phyloP scores from a whole-genome alignment of 2,888 invertebrate species.

The Cheilosia urbana region DNA sequence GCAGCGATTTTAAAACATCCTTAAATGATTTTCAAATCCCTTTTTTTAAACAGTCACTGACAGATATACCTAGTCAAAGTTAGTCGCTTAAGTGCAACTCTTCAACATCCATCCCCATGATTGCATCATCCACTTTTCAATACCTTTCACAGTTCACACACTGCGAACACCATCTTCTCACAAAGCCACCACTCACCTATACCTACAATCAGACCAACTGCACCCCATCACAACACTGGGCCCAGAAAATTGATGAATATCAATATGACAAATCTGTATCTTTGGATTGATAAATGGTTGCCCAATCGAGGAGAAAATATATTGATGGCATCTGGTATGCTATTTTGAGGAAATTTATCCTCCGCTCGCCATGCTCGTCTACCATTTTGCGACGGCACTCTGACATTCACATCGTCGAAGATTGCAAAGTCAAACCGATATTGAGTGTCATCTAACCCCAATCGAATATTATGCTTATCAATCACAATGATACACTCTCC shows the following conservation, averaged over 20 bases:
- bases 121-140: neutral
- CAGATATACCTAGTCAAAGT: no score
- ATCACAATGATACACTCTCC: conserved; percentile 64
- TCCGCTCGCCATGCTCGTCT: conserved; percentile 21
- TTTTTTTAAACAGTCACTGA: no score
- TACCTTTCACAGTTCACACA: neutral
- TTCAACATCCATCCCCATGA: no score
- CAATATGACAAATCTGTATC: conserved; percentile 68
- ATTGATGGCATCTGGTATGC: conserved; percentile 68
- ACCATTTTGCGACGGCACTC: conserved; percentile 26
- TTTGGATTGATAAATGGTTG: conserved; percentile 61
- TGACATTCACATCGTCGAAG: conserved; percentile 41
- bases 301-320: conserved; percentile 66
- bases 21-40: no score
- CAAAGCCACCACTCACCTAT: neutral
- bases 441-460: conserved; percentile 69
- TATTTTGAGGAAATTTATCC: conserved; percentile 45
- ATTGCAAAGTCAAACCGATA: conserved; percentile 64
- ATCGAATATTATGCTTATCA: conserved; percentile 73
- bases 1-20: no score
- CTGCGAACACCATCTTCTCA: neutral
- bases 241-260: conserved; percentile 65
- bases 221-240: conserved; percentile 24
- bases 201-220: neutral
- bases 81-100: no score